Base-by-base conservation (phyloP, 2,113 vertebrate species). In the Hepsetus odoe region DNA sequence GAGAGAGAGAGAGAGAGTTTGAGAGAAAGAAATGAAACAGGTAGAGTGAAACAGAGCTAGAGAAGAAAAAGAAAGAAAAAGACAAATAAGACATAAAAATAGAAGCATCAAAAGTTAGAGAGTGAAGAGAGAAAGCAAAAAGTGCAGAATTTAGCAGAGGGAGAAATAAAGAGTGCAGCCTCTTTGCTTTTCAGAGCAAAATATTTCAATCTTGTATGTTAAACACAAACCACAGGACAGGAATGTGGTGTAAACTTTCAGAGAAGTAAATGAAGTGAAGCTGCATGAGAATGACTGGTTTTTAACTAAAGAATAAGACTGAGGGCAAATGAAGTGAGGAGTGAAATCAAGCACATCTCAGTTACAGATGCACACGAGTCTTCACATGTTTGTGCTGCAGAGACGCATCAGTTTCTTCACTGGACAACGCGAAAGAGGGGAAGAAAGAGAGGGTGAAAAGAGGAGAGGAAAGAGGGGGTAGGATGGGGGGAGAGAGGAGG, bases 401-500 rank as follows among this genome's bases (percentile, higher is more conserved):
- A n/a, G 3, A 44, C 42, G 16, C 16, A 24, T 3, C 8, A 1
- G 7, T 18, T 55, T 4, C 51, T 9, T 55, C 51, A 55, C n/a
- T 55, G 22, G 2, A 2, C 1, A 1, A 49, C 20, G 46, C 5
- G 46, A 49, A 49, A 20, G 33, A 66, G 33, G 49, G 73, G 32
- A 28, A 24, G 35, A 66, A 30, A 67, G 69, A 65, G 61, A 55
- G 24, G 83, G 85, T 20, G 46, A 49, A 16, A 18, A n/a, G 33
- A 72, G 33, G 49, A 79, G 32, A 28, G 24, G 35, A 56, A 30
- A 67, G 69, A 65, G 61, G 24, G 33, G 83, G 85, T 80, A 76
- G 80, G 79, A 75, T 32, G 67, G 66, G 76, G 72, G 65, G 78
- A 76, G 56, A 67, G 42, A 69, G 5, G 40, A 65, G 67, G 49